A percentile compares a stretch with the other conserved stretches of the same genome.
These are phyloP conservation scores for Hylaeus volcanicus DNA, from an alignment of 1,140 invertebrate genomes.

Conservation along the genomic window DNA sequence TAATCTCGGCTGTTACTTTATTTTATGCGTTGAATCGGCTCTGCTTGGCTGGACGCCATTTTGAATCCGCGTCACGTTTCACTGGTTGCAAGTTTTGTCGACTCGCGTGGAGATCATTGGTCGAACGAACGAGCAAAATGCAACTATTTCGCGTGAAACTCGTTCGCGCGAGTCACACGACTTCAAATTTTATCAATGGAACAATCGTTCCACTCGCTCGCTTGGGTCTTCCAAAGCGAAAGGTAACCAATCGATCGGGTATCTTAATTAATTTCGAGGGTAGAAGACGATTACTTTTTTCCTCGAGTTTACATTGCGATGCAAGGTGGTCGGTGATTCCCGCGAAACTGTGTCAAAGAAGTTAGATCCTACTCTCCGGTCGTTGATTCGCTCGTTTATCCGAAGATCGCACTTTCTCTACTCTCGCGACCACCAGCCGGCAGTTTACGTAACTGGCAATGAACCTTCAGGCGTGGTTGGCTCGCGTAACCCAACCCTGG, in stretches of 20 bases:
- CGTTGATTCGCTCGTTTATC: not conserved
- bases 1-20: not conserved
- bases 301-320: no score
- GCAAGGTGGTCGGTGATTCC: not conserved
- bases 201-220: no score
- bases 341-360: slow-evolving; percentile 3
- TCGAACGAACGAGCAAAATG: not conserved
- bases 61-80: not conserved
- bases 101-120: not conserved
- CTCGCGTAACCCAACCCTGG: slow-evolving; percentile 36
- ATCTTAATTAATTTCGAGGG: not conserved
- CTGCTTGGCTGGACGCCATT: not conserved
- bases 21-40: not conserved
- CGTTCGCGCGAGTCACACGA: no score
- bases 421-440: slow-evolving; percentile 15
- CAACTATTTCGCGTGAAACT: no score
- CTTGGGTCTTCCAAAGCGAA: not conserved
- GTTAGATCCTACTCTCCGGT: not conserved
- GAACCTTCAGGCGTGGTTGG: slow-evolving; percentile 57
- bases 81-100: not conserved
- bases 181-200: no score
- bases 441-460: slow-evolving; percentile 73
- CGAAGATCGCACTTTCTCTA: slow-evolving; percentile 33
- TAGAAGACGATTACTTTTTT: no score
- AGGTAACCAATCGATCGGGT: not conserved